A percentile compares a stretch with the other conserved stretches of the same genome.
These are phyloP conservation scores for Lerema accius DNA, from an alignment of 1,140 invertebrate genomes.

Conservation along the genomic window DNA sequence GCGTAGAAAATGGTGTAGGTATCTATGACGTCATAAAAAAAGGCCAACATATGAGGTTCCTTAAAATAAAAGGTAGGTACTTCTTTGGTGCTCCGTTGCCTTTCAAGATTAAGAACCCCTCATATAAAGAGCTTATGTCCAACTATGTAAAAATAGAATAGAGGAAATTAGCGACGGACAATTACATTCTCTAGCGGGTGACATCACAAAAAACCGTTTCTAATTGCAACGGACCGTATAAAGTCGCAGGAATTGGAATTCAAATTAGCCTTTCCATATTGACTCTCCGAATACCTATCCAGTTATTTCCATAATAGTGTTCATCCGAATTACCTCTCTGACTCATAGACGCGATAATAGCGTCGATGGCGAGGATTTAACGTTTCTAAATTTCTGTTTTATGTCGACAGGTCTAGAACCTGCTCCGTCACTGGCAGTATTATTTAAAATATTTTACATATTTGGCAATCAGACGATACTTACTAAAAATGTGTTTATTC, in stretches of 20 bases:
- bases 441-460: too few species aligned
- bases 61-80: too few species aligned
- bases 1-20: too few species aligned
- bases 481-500: neutral
- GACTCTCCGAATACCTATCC: slow-evolving; percentile 36
- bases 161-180: slow-evolving; percentile 1
- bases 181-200: slow-evolving; percentile 34
- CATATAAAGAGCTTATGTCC: too few species aligned
- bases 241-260: slow-evolving; percentile 45
- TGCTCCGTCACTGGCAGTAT: neutral
- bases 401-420: neutral
- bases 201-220: slow-evolving; percentile 45
- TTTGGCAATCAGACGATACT: too few species aligned
- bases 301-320: slow-evolving; percentile 40
- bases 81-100: too few species aligned
- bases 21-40: too few species aligned
- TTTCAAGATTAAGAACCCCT: too few species aligned
- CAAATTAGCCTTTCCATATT: slow-evolving; percentile 45
- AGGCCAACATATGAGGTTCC: too few species aligned
- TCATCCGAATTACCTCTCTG: slow-evolving; percentile 36
- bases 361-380: slow-evolving; percentile 4
- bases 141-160: slow-evolving; percentile 1
- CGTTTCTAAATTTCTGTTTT: slow-evolving; percentile 18
- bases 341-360: slow-evolving; percentile 19
- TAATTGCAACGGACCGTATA: slow-evolving; percentile 49